Conservation (phyloP, 1,140 invertebrate species). For the Rhizoglyphus robini region DNA sequence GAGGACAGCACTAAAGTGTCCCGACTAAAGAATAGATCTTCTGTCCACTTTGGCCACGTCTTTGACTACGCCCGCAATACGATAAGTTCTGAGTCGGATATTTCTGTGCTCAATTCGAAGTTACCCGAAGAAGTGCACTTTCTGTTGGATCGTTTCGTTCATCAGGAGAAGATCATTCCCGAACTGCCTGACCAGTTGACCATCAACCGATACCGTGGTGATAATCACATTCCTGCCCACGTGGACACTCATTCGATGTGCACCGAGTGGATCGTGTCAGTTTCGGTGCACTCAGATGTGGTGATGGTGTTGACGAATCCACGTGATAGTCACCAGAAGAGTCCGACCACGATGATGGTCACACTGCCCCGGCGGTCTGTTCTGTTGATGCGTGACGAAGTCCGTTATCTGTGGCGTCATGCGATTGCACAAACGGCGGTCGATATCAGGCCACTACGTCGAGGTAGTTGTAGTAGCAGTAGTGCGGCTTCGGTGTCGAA, state of each 20-base stretch:
- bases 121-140: constrained; percentile 49
- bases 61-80: constrained; percentile 81
- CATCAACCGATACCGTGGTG: constrained; percentile 75
- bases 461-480: constrained; percentile 22
- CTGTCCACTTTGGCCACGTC: constrained; percentile 86
- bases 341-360: constrained; percentile 40
- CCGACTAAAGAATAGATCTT: constrained; percentile 63
- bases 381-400: constrained; percentile 65
- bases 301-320: constrained; percentile 25
- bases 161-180: constrained; percentile 27
- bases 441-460: constrained; percentile 49
- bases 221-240: constrained; percentile 71
- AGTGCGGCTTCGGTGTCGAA: background rate
- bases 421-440: constrained; percentile 63
- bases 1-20: background rate
- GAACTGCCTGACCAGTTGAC: constrained; percentile 72
- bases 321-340: background rate
- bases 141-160: constrained; percentile 35
- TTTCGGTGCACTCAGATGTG: constrained; percentile 67
- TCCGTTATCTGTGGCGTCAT: constrained; percentile 46
- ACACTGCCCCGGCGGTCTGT: constrained; percentile 60
- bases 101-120: constrained; percentile 54
- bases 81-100: constrained; percentile 49
- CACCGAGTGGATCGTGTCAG: constrained; percentile 67
- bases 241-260: constrained; percentile 91